Conservation (phyloP, 2,888 invertebrate genomes). For the Drosophila testacea region DNA sequence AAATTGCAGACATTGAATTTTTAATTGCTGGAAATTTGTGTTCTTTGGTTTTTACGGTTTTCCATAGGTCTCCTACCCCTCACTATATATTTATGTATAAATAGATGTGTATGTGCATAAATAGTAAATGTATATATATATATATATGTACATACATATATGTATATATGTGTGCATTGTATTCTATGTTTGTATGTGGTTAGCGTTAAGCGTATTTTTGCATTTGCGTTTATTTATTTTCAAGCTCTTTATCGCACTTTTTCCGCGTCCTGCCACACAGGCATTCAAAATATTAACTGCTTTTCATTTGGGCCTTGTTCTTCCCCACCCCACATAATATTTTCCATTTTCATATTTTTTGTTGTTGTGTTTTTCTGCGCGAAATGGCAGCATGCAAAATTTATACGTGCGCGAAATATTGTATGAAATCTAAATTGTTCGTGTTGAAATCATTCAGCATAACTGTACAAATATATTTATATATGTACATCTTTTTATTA, state of each 20-base stretch:
- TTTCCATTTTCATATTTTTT: background rate
- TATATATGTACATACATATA: background rate
- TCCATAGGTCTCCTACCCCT: constrained; percentile 16
- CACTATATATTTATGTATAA: background rate
- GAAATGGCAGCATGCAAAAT: constrained; percentile 42
- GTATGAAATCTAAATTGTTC: constrained; percentile 62
- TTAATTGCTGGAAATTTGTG: constrained; percentile 75
- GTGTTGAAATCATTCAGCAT: constrained; percentile 42
- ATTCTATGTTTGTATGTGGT: constrained; percentile 22
- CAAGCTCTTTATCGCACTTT: constrained; percentile 45
- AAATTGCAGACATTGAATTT: constrained; percentile 71
- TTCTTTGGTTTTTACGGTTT: constrained; percentile 59
- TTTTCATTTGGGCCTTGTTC: constrained; percentile 50
- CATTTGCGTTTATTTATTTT: constrained; percentile 63
- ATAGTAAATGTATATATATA: background rate
- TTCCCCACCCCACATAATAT: background rate
- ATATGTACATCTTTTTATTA: constrained; percentile 6
- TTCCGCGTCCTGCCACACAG: constrained; percentile 9
- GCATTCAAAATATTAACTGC: constrained; percentile 68
- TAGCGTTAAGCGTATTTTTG: constrained; percentile 44
- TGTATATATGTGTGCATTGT: background rate
- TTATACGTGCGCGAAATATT: constrained; percentile 49
- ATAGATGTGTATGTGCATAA: background rate
- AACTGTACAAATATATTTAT: constrained; percentile 25
- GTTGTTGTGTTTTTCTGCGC: constrained; percentile 8